Evolutionary conservation across 2,888 invertebrate genomes (phyloP).

Genomic region (Gymnosoma rotundatum): DNA sequence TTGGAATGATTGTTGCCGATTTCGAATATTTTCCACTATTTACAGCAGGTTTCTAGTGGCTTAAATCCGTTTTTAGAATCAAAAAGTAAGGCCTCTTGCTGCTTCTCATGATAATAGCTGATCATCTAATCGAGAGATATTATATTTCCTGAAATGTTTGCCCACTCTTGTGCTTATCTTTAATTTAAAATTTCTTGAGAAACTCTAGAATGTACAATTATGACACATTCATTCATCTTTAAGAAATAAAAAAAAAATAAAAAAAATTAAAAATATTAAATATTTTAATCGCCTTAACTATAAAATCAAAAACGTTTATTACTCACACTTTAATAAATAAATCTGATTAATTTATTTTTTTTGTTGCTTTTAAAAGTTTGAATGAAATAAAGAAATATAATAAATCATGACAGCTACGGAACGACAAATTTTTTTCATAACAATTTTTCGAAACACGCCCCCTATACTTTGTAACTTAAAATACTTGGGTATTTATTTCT

Average conservation of each 20-base stretch:
- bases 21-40: too few relatives aligned
- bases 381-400: background rate
- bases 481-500: slow-evolving; percentile 2
- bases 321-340: slow-evolving; percentile 44
- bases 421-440: background rate
- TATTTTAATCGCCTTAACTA: slow-evolving; percentile 59
- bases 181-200: too few relatives aligned
- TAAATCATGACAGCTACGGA: slow-evolving; percentile 31
- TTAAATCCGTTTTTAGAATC: too few relatives aligned
- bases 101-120: too few relatives aligned
- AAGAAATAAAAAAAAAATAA: background rate
- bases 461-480: slow-evolving; percentile 34
- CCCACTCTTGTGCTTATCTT: too few relatives aligned
- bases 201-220: too few relatives aligned
- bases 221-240: too few relatives aligned
- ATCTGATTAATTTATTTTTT: slow-evolving; percentile 49
- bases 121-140: too few relatives aligned
- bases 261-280: background rate
- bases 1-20: too few relatives aligned
- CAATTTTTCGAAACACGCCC: slow-evolving; percentile 29
- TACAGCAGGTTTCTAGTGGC: too few relatives aligned
- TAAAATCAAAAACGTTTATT: slow-evolving; percentile 26
- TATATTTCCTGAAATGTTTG: too few relatives aligned
- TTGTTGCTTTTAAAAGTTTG: slow-evolving; percentile 10
- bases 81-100: too few relatives aligned